A percentile compares a stretch with the other conserved stretches of the same genome.
Conservation (phyloP, 2,113 vertebrate genomes). For the Cyprinodon brontotheroides region DNA sequence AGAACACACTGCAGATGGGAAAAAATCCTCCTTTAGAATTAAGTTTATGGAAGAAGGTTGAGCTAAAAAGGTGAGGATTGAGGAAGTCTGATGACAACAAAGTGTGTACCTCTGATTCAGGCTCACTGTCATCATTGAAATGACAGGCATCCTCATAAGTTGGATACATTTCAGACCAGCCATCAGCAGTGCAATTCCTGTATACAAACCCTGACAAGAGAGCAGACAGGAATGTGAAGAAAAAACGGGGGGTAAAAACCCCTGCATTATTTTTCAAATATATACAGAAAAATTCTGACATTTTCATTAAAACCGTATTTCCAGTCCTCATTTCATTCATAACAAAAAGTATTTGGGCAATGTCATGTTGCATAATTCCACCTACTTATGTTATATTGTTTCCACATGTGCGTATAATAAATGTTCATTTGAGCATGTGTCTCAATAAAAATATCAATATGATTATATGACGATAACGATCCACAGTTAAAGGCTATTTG, state of each 20-base stretch:
- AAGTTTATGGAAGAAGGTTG: background rate
- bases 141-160: conserved; percentile 74
- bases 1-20: background rate
- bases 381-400: too few species aligned
- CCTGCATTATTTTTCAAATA: background rate
- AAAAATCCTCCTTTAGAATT: background rate
- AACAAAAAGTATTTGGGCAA: background rate
- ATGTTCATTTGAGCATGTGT: too few species aligned
- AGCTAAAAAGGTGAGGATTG: background rate
- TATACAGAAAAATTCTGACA: background rate
- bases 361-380: background rate
- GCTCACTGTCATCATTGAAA: conserved; percentile 68
- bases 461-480: too few species aligned
- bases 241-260: too few species aligned
- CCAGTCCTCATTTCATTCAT: background rate
- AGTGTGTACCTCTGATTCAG: conserved; percentile 71
- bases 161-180: conserved; percentile 79
- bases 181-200: conserved; percentile 76
- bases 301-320: background rate
- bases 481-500: too few species aligned
- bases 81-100: conserved; percentile 6
- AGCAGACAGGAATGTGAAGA: conserved; percentile 5
- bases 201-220: conserved; percentile 70
- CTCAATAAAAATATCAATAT: too few species aligned
- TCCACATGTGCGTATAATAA: too few species aligned